Conservation (phyloP, 2,113 vertebrate genomes). For the Ardeotis arabs region DNA sequence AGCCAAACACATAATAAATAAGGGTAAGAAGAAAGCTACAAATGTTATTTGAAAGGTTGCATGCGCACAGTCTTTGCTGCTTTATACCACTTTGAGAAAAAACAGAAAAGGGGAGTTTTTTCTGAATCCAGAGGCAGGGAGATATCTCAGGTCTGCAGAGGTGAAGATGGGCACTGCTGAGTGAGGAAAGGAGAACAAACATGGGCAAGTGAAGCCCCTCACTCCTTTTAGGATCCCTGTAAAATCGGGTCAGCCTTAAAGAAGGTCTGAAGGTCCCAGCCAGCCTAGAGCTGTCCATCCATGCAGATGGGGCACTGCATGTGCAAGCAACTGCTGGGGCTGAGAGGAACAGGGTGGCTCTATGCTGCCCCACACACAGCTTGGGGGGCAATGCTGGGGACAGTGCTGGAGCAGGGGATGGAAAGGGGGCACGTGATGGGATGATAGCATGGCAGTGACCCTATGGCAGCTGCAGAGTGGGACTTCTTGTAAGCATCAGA, state of each 20-base stretch:
- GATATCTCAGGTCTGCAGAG: neutral
- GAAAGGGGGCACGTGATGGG: neutral
- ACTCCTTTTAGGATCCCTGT: neutral
- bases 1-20: conserved; percentile 22
- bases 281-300: neutral
- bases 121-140: neutral
- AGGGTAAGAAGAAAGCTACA: neutral
- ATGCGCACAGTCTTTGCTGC: neutral
- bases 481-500: neutral
- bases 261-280: neutral
- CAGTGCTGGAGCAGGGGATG: neutral
- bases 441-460: neutral
- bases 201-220: neutral
- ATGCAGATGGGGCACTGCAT: neutral
- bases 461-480: rapidly evolving
- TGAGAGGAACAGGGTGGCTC: neutral
- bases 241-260: neutral
- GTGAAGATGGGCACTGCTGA: neutral
- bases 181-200: neutral
- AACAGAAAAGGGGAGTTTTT: neutral
- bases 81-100: neutral
- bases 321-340: neutral
- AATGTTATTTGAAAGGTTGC: neutral
- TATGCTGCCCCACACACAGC: too few relatives aligned
- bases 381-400: neutral